phyloP scores from a whole-genome alignment of 2,888 invertebrate genomes.

The Cremastinae sp. region DNA sequence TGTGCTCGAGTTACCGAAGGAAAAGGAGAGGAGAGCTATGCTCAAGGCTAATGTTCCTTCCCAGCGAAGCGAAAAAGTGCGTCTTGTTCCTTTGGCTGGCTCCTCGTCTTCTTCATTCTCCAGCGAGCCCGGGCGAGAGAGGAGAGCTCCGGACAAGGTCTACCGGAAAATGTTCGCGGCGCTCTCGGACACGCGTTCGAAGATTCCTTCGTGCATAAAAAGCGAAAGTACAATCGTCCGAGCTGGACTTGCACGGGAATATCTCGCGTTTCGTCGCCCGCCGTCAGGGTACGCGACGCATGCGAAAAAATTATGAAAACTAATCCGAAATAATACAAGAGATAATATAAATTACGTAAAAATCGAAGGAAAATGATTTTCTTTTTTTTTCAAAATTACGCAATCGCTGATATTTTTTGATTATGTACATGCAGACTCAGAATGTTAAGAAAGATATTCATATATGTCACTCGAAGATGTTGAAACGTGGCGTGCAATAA shows the following conservation, averaged over 20 bases:
- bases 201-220: slow-evolving; percentile 61
- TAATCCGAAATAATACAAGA: too few relatives aligned
- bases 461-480: too few relatives aligned
- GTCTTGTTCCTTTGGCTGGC: slow-evolving; percentile 2
- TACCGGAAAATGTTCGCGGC: slow-evolving; percentile 47
- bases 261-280: slow-evolving; percentile 6
- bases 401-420: too few relatives aligned
- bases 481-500: too few relatives aligned
- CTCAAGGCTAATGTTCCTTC: slow-evolving; percentile 45
- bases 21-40: slow-evolving; percentile 12
- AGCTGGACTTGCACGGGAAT: slow-evolving; percentile 6
- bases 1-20: background rate
- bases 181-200: slow-evolving; percentile 23
- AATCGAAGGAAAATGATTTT: too few relatives aligned
- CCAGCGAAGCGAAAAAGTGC: slow-evolving; percentile 54
- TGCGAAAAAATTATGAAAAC: too few relatives aligned
- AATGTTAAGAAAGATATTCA: too few relatives aligned
- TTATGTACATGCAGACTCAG: too few relatives aligned
- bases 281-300: too few relatives aligned
- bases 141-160: slow-evolving; percentile 45
- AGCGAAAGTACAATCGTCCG: slow-evolving; percentile 66
- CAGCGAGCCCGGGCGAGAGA: background rate
- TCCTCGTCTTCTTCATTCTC: slow-evolving; percentile 12
- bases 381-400: too few relatives aligned
- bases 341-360: too few relatives aligned